Percentiles rank a stretch among this genome's conserved stretches.
These are phyloP conservation scores for Sitobion miscanthi DNA, from an alignment of 1,140 invertebrate genomes.

Conservation along the genomic window DNA sequence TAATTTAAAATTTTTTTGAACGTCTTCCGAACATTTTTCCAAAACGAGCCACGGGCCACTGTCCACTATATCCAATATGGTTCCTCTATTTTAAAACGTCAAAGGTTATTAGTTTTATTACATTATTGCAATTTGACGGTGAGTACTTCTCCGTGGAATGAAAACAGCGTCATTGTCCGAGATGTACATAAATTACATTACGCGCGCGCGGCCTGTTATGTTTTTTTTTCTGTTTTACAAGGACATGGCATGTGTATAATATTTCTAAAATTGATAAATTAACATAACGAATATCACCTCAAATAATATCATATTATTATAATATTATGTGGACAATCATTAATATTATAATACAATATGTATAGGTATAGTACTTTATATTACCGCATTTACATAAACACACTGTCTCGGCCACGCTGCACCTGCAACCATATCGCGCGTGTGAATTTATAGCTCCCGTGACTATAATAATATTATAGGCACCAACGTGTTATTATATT, in stretches of 20 bases:
- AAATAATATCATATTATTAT: conserved; percentile 12
- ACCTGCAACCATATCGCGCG: not conserved
- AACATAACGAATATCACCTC: not conserved
- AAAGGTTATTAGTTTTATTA: not conserved
- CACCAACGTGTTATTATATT: not conserved
- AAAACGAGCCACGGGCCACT: not conserved
- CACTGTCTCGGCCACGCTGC: not conserved
- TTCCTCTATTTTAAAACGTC: not conserved
- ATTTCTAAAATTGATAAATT: conserved; percentile 20
- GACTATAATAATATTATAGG: not conserved
- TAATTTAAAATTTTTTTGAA: not conserved
- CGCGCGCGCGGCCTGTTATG: not conserved
- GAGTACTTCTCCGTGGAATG: not conserved
- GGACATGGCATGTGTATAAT: not conserved
- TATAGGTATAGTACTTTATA: not conserved
- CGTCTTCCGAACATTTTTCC: not conserved
- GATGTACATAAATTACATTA: conserved; percentile 1
- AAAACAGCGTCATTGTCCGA: not conserved
- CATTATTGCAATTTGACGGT: not conserved
- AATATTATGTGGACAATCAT: not conserved
- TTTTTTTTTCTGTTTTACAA: not conserved
- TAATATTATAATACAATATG: not conserved
- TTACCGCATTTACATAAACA: not conserved
- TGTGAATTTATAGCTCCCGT: conserved; percentile 1
- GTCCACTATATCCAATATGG: not conserved